Evolutionary conservation across 2,888 invertebrate genomes (phyloP).

Genomic region (Erebia aethiops): DNA sequence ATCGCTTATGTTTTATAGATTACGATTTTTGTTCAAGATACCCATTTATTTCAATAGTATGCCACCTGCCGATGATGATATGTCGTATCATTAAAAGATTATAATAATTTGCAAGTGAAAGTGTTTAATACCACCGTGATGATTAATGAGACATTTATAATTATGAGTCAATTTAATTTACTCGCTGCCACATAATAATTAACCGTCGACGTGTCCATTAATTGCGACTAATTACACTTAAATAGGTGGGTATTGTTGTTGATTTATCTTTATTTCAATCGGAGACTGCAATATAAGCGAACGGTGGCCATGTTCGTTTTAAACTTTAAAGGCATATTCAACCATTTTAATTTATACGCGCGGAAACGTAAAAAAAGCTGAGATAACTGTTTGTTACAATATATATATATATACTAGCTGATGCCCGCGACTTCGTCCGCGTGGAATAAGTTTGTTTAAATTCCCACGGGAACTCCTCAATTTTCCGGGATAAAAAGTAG

Average conservation of each 20-base stretch:
- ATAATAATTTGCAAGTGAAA: constrained; percentile 9
- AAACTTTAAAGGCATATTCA: background rate
- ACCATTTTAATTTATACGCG: no score
- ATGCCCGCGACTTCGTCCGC: no score
- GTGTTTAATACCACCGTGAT: background rate
- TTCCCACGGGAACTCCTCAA: no score
- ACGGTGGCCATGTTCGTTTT: background rate
- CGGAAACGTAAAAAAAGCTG: no score
- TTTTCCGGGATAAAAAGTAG: no score
- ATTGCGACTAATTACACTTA: constrained; percentile 15
- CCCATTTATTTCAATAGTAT: no score
- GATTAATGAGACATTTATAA: constrained; percentile 10
- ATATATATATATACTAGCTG: no score
- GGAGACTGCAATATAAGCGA: background rate
- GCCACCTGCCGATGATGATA: background rate
- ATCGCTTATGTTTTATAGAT: no score
- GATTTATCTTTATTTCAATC: constrained; percentile 11
- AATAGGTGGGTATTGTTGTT: constrained; percentile 10
- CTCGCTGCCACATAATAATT: constrained; percentile 14
- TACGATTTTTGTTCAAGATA: no score
- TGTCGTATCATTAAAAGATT: background rate
- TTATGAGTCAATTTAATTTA: background rate
- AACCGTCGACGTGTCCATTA: constrained; percentile 1
- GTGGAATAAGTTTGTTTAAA: no score
- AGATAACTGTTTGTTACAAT: no score